A percentile compares a stretch with the other conserved stretches of the same genome.
phyloP scores from a whole-genome alignment of 2,888 invertebrate species.

The Epinotia brunnichana region DNA sequence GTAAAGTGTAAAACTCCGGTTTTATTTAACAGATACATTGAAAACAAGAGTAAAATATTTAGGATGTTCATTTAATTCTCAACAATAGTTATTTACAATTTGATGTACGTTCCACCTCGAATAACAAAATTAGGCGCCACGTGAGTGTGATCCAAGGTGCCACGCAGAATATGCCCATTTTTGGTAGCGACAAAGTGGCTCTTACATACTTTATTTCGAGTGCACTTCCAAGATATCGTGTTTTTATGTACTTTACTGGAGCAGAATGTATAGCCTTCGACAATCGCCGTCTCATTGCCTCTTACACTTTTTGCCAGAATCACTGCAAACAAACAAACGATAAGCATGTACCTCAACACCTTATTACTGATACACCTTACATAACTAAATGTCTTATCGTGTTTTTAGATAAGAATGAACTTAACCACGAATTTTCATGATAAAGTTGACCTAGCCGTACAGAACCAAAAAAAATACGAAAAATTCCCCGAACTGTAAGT shows the following conservation, averaged over 20 bases:
- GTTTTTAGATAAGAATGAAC: too few relatives aligned
- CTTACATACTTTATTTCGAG: neutral
- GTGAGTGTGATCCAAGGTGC: neutral
- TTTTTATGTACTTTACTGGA: neutral
- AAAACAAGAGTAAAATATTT: neutral
- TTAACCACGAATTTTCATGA: too few relatives aligned
- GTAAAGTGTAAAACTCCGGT: neutral
- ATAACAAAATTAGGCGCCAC: neutral
- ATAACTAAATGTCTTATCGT: neutral
- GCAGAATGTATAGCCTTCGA: neutral
- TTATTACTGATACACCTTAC: neutral
- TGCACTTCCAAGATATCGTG: slow-evolving; percentile 1
- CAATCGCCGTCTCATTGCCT: slow-evolving; percentile 4
- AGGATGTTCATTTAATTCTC: neutral
- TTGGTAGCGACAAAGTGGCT: slow-evolving; percentile 58
- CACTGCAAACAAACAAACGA: neutral
- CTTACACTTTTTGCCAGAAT: neutral
- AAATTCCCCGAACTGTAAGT: too few relatives aligned
- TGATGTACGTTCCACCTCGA: neutral
- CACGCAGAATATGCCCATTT: slow-evolving; percentile 38
- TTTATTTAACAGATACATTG: neutral
- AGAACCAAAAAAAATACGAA: too few relatives aligned
- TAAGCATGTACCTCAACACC: neutral
- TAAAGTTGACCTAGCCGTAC: too few relatives aligned
- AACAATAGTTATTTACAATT: neutral